Evolutionary conservation across 2,888 invertebrate genomes (phyloP).

Genomic region (Beris morrisii): DNA sequence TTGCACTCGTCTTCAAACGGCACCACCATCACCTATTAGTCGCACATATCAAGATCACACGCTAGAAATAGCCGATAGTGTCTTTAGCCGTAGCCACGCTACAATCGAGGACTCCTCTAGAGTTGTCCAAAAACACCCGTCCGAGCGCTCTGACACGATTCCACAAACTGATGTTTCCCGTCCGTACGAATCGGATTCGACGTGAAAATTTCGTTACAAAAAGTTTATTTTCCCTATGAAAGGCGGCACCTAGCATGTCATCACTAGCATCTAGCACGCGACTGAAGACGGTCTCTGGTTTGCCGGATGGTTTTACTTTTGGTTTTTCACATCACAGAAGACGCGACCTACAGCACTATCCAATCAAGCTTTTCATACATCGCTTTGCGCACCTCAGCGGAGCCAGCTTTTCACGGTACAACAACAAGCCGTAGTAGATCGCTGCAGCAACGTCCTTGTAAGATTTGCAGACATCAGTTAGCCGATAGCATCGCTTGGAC

Average conservation of each 20-base stretch:
- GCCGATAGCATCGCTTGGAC: too few relatives aligned
- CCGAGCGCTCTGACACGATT: constrained; percentile 15
- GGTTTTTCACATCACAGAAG: not conserved
- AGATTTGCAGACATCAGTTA: too few relatives aligned
- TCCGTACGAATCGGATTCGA: not conserved
- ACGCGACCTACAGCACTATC: constrained; percentile 22
- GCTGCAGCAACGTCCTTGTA: too few relatives aligned
- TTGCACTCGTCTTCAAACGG: too few relatives aligned
- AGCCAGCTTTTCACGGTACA: too few relatives aligned
- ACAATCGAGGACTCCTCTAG: not conserved
- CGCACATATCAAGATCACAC: too few relatives aligned
- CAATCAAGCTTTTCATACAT: not conserved
- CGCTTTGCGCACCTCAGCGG: too few relatives aligned
- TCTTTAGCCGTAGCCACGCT: constrained; percentile 11
- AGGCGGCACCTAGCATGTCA: constrained; percentile 27
- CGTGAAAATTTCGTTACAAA: constrained; percentile 12
- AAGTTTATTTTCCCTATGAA: not conserved
- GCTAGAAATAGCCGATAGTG: not conserved
- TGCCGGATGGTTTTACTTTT: constrained; percentile 21
- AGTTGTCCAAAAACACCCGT: not conserved
- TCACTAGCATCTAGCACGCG: constrained; percentile 23
- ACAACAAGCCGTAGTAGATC: too few relatives aligned
- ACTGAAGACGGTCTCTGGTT: constrained; percentile 21
- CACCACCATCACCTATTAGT: too few relatives aligned
- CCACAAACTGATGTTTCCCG: not conserved